Conservation (phyloP, 2,888 invertebrate genomes). For the Ornithoptera alexandrae region DNA sequence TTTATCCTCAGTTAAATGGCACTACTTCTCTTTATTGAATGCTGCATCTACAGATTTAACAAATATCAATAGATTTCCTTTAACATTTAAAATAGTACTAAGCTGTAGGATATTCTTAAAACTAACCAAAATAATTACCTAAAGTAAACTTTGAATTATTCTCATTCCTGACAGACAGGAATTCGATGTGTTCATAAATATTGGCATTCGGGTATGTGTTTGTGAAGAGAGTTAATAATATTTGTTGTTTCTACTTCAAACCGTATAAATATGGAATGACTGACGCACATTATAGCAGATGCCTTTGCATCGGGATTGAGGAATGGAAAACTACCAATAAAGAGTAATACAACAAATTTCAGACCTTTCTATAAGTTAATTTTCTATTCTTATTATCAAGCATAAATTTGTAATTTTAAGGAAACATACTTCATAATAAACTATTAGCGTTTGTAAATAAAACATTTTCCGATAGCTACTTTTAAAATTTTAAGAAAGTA, state of each 20-base stretch:
- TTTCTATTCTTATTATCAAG: too few species aligned
- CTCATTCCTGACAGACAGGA: slow-evolving; percentile 15
- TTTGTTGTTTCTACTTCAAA: slow-evolving; percentile 27
- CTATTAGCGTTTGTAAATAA: too few species aligned
- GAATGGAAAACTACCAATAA: slow-evolving; percentile 14
- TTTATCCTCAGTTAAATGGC: too few species aligned
- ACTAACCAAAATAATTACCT: background rate
- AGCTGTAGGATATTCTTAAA: background rate
- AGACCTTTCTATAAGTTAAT: too few species aligned
- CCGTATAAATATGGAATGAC: slow-evolving; percentile 22
- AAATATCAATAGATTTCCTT: background rate
- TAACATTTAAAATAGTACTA: background rate
- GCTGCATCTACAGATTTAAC: background rate
- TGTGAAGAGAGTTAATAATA: slow-evolving; percentile 27
- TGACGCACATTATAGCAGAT: slow-evolving; percentile 21
- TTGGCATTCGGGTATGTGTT: slow-evolving; percentile 23
- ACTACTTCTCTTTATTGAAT: too few species aligned
- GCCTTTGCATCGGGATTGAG: slow-evolving; percentile 1
- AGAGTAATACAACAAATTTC: background rate
- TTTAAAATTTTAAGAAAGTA: too few species aligned
- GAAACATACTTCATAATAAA: too few species aligned
- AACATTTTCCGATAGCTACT: too few species aligned
- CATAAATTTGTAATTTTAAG: too few species aligned
- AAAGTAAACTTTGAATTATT: background rate
- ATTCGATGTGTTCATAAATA: slow-evolving; percentile 22